Conservation (phyloP, 2,797 vertebrate genomes). For the Mastacembelus armatus region DNA sequence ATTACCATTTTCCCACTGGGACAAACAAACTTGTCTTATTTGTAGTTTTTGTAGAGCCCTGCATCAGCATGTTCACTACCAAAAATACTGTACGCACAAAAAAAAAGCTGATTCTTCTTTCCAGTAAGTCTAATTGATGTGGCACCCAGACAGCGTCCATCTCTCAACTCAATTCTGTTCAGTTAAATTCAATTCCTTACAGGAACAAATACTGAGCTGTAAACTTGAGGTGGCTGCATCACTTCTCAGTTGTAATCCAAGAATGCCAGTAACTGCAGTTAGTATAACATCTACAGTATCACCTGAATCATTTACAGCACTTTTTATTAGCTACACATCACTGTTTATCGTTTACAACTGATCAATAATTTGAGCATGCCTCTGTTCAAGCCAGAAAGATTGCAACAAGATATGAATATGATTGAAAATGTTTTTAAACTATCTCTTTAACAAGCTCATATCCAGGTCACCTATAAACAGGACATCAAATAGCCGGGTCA, state of each 20-base stretch:
- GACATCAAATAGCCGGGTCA: too few species aligned
- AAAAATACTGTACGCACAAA: conserved; percentile 17
- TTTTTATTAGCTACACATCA: neutral
- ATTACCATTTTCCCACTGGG: conserved; percentile 56
- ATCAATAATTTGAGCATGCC: neutral
- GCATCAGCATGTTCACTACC: conserved; percentile 47
- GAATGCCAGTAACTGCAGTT: conserved; percentile 30
- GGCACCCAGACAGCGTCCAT: conserved; percentile 26
- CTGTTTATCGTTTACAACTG: neutral
- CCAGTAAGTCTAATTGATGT: conserved; percentile 58
- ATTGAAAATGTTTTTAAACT: neutral
- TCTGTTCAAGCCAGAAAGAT: neutral
- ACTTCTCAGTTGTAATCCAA: conserved; percentile 22
- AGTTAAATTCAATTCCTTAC: conserved; percentile 32
- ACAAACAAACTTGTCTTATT: conserved; percentile 67
- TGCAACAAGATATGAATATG: neutral
- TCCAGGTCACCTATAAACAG: neutral
- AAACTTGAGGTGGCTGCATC: conserved; percentile 6
- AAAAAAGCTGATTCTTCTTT: conserved; percentile 33
- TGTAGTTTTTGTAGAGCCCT: conserved; percentile 34
- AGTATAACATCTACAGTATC: neutral
- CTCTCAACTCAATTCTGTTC: conserved; percentile 12
- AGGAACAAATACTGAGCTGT: conserved; percentile 30
- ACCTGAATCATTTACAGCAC: conserved; percentile 6
- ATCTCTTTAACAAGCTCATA: neutral